Percentiles rank a stretch among this genome's conserved stretches.
Evolutionary conservation across 2,888 invertebrate species (phyloP).

Genomic region (Thymelicus acteon): DNA sequence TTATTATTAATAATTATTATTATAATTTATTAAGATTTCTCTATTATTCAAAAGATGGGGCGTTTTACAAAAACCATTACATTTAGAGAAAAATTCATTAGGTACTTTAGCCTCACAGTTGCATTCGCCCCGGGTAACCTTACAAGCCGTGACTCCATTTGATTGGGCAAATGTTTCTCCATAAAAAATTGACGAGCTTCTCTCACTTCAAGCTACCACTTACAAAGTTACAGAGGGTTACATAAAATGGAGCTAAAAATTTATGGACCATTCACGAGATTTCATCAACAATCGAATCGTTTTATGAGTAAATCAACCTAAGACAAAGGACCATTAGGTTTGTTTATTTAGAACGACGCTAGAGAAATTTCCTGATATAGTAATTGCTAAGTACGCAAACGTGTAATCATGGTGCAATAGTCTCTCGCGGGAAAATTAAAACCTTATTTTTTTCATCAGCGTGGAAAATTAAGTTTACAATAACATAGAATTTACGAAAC

Average conservation of each 20-base stretch:
- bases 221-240: not conserved
- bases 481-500: not conserved
- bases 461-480: not conserved
- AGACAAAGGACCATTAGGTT: conserved; percentile 28
- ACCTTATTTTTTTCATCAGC: not conserved
- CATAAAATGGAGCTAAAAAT: conserved; percentile 17
- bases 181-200: not conserved
- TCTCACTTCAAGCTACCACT: not conserved
- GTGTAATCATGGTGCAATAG: not conserved
- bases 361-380: conserved; percentile 14
- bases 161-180: conserved; percentile 1
- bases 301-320: conserved; percentile 24
- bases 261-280: conserved; percentile 29
- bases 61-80: too few relatives aligned
- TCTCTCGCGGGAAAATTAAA: conserved; percentile 2
- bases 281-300: conserved; percentile 28
- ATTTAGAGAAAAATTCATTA: too few relatives aligned
- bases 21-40: too few relatives aligned
- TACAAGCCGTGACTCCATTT: not conserved
- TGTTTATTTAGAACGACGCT: conserved; percentile 4
- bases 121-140: too few relatives aligned
- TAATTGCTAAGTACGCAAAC: conserved; percentile 7
- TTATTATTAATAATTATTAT: too few relatives aligned
- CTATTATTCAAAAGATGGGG: too few relatives aligned
- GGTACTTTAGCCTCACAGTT: too few relatives aligned